phyloP scores from a whole-genome alignment of 1,140 invertebrate genomes.

The Drosophila watanabei region DNA sequence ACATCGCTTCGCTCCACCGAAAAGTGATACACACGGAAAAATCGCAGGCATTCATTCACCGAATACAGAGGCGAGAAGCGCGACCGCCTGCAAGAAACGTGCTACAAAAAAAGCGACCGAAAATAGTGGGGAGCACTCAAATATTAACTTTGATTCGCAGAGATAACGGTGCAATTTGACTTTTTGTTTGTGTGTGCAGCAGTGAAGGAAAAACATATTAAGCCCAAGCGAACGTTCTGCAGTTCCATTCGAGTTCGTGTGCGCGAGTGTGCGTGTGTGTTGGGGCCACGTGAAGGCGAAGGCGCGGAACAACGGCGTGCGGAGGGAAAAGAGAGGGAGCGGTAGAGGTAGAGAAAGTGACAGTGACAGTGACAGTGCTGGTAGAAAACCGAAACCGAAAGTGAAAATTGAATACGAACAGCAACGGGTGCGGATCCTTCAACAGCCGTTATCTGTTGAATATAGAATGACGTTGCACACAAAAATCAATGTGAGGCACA shows the following conservation, averaged over 20 bases:
- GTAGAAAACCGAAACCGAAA: slow-evolving; percentile 53
- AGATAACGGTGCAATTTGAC: slow-evolving; percentile 19
- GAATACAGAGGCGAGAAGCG: slow-evolving; percentile 70
- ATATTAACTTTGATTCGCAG: slow-evolving; percentile 15
- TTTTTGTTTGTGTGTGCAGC: slow-evolving; percentile 48
- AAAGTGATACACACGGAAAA: slow-evolving; percentile 84
- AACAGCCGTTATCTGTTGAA: slow-evolving; percentile 72
- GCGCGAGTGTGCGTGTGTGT: slow-evolving; percentile 31
- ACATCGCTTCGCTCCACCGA: slow-evolving; percentile 42
- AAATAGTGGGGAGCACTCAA: slow-evolving; percentile 1
- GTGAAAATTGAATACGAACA: slow-evolving; percentile 51
- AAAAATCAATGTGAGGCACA: slow-evolving; percentile 80
- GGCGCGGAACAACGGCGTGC: slow-evolving; percentile 67
- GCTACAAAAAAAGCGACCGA: slow-evolving; percentile 8
- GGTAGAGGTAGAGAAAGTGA: slow-evolving; percentile 42
- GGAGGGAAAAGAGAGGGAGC: slow-evolving; percentile 10
- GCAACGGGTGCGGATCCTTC: slow-evolving; percentile 39
- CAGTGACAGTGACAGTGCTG: slow-evolving; percentile 58
- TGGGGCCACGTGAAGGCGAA: slow-evolving; percentile 77
- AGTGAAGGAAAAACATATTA: slow-evolving; percentile 21
- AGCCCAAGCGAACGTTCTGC: slow-evolving; percentile 26
- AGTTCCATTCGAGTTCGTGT: slow-evolving; percentile 27
- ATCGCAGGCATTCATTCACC: slow-evolving; percentile 77
- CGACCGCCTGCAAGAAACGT: slow-evolving; percentile 43
- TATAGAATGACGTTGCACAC: slow-evolving; percentile 82